phyloP scores from a whole-genome alignment of 2,797 vertebrate species.

The Chrosomus eos region DNA sequence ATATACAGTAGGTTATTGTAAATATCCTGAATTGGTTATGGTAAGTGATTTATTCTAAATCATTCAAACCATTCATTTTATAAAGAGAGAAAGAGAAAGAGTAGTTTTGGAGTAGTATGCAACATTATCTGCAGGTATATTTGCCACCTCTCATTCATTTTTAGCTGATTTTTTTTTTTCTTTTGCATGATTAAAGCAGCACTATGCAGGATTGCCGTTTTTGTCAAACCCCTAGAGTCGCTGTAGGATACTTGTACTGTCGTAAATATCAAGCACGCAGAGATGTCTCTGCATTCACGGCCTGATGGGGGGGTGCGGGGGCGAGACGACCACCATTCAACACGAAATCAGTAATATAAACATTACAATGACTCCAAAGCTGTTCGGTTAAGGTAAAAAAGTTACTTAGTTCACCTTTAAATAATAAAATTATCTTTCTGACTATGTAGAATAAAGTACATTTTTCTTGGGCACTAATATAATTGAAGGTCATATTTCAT shows the following conservation, averaged over 20 bases:
- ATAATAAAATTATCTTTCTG: background rate
- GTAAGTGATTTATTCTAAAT: background rate
- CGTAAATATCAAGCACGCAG: too few relatives aligned
- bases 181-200: background rate
- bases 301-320: too few relatives aligned
- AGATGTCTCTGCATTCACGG: too few relatives aligned
- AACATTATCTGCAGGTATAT: background rate
- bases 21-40: background rate
- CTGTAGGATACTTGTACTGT: too few relatives aligned
- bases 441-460: background rate
- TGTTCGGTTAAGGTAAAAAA: too few relatives aligned
- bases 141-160: background rate
- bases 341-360: too few relatives aligned
- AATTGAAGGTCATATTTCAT: background rate
- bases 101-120: too few relatives aligned
- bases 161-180: background rate
- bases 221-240: too few relatives aligned
- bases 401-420: too few relatives aligned
- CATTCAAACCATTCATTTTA: background rate
- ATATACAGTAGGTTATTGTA: background rate
- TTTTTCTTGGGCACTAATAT: background rate
- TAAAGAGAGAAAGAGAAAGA: background rate
- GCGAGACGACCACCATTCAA: too few relatives aligned
- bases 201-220: too few relatives aligned
- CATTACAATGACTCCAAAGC: too few relatives aligned